These are phyloP conservation scores for Muraenolepis orangiensis DNA, from an alignment of 2,797 vertebrate species.

Conservation along the genomic window DNA sequence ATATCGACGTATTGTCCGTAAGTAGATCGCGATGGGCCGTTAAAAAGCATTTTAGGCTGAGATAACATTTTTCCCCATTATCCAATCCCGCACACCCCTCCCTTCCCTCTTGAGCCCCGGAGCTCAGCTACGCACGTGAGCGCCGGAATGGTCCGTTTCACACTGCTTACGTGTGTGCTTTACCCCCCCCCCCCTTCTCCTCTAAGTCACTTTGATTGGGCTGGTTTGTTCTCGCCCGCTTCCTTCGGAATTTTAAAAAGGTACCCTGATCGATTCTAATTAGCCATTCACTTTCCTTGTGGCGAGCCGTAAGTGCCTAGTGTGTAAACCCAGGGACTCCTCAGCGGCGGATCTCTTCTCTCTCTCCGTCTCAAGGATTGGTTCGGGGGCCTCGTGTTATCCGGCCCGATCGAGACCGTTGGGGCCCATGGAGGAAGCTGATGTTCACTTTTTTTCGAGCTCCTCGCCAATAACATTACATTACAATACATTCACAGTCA, in stretches of 20 bases:
- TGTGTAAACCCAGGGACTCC: neutral
- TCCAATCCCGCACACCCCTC: too few species aligned
- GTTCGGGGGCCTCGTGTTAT: neutral
- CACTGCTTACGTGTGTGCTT: slow-evolving; percentile 47
- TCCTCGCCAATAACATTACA: too few species aligned
- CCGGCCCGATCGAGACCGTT: neutral
- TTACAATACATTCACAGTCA: too few species aligned
- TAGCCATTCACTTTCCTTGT: slow-evolving; percentile 33
- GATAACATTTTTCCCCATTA: slow-evolving; percentile 45
- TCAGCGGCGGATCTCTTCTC: too few species aligned
- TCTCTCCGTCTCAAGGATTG: neutral
- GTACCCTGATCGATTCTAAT: slow-evolving; percentile 35
- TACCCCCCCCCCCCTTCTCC: slow-evolving; percentile 30
- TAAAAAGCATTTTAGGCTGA: slow-evolving; percentile 45
- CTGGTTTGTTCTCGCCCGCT: slow-evolving; percentile 26
- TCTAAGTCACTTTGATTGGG: slow-evolving; percentile 42
- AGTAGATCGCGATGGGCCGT: slow-evolving; percentile 38
- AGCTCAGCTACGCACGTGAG: too few species aligned
- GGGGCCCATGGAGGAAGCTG: neutral
- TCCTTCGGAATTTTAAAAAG: slow-evolving; percentile 34
- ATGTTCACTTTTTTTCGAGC: too few species aligned
- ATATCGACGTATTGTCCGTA: neutral
- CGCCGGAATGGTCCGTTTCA: too few species aligned
- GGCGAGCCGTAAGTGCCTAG: slow-evolving; percentile 16
- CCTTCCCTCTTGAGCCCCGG: too few species aligned